Evolutionary conservation across 2,888 invertebrate genomes (phyloP).

Genomic region (Panzeria rudis): DNA sequence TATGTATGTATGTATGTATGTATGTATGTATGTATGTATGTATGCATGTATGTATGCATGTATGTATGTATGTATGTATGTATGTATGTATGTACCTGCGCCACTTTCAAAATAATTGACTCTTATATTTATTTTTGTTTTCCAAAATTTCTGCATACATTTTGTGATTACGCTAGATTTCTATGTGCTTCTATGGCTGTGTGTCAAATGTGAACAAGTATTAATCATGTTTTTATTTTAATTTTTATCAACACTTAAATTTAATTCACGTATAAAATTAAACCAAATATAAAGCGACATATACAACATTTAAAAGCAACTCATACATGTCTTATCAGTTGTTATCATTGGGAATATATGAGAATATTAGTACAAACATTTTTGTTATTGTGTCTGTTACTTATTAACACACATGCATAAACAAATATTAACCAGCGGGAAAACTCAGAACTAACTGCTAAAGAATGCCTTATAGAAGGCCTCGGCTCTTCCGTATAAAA

Average conservation of each 20-base stretch:
- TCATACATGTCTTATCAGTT: conserved; percentile 56
- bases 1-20: too few species aligned
- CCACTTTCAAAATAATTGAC: too few species aligned
- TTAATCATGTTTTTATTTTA: conserved; percentile 1
- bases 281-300: neutral
- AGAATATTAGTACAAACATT: conserved; percentile 27
- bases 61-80: too few species aligned
- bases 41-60: too few species aligned
- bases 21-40: too few species aligned
- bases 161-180: neutral
- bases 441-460: too few species aligned
- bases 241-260: neutral
- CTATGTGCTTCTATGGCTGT: neutral
- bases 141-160: neutral
- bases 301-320: conserved; percentile 9
- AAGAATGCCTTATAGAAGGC: too few species aligned
- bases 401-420: conserved; percentile 17
- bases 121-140: neutral
- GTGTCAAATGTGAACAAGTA: neutral
- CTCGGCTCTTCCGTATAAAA: too few species aligned
- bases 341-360: conserved; percentile 54
- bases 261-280: conserved; percentile 7
- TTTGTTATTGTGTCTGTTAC: neutral
- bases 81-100: too few species aligned
- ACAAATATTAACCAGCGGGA: too few species aligned